Conservation (phyloP, 2,797 vertebrate species). For the Balearica regulorum region DNA sequence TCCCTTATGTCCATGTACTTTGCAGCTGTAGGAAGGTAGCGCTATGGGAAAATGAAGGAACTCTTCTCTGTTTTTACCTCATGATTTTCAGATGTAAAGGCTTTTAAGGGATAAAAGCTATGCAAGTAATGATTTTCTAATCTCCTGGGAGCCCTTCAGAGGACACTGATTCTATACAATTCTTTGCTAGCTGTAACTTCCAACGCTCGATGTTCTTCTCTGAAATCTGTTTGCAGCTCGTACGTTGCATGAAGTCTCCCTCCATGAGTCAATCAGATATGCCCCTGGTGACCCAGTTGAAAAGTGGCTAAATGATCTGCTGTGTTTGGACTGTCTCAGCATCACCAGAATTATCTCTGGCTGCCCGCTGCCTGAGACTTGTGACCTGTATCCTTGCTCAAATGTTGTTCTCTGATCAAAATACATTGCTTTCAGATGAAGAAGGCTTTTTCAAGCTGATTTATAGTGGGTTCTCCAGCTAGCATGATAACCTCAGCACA, state of each 20-base stretch:
- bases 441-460: background rate
- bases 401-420: background rate
- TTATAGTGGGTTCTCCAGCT: background rate
- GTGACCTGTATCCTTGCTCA: slow-evolving; percentile 91
- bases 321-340: slow-evolving; percentile 93
- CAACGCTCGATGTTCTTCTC: background rate
- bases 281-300: slow-evolving; percentile 90
- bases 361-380: slow-evolving; percentile 91
- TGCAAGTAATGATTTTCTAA: accelerated
- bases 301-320: slow-evolving; percentile 93
- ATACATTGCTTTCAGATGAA: background rate
- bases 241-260: slow-evolving; percentile 89
- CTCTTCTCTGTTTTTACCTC: background rate
- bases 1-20: accelerated
- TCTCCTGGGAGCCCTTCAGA: background rate
- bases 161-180: background rate
- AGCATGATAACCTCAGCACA: accelerated
- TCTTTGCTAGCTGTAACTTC: background rate
- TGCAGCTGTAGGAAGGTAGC: background rate
- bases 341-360: slow-evolving; percentile 92
- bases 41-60: background rate
- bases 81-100: background rate
- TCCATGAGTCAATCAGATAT: slow-evolving; percentile 95
- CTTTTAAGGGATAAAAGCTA: background rate
- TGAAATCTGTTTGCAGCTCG: slow-evolving; percentile 74